Base-by-base conservation (phyloP, 2,113 vertebrate species). In the Poecilia latipinna region DNA sequence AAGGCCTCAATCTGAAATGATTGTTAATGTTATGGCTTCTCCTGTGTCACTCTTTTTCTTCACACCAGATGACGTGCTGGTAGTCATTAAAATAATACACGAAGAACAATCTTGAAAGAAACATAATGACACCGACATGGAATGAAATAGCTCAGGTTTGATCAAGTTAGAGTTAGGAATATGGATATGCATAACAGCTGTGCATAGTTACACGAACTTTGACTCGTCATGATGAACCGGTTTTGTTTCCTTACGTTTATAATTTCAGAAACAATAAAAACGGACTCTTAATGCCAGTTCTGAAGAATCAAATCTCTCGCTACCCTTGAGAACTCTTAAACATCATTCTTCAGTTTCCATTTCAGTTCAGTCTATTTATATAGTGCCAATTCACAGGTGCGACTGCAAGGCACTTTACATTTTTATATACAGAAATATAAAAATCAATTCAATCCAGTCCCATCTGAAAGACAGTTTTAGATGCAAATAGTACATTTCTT, bases 1-100 rank as follows among this genome's bases (percentile, higher is more conserved):
- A 88, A 79, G 80, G 82, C 79, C 80, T 83, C 75, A 82, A 80
- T 85, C 82, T 88, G 77, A 77, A 88, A 87, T 89, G 82, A 75
- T 79, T 89, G 86, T 86, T 77, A 68, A 71, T 80, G 71, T n/a
- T 57, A 51, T 15, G 65, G 68, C 74, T 77, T 51, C 44, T 68
- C 44, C 69, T 15, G 13, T 80, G 71, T 78, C 82, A 78, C 85
- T 86, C 85, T 75, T 65, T 67, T 68, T 1, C 82, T 48, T 0
- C 4, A 83, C 83, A 76, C 82, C 71, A 81, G 78, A 74, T 66
- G 68, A 24, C 61, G 82, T 72, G 75, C 72, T 70, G 62, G 39
- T 19, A 72, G 79, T 48, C 76, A 51, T 64, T 54, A 54, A 22
- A 71, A 64, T 74, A 72, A 71, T 70, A 57, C 37, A 60, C 19